Evolutionary conservation across 2,113 vertebrate genomes (phyloP), one percentile per base, ranked within the genome.

Genomic region (Scomber colias): DNA sequence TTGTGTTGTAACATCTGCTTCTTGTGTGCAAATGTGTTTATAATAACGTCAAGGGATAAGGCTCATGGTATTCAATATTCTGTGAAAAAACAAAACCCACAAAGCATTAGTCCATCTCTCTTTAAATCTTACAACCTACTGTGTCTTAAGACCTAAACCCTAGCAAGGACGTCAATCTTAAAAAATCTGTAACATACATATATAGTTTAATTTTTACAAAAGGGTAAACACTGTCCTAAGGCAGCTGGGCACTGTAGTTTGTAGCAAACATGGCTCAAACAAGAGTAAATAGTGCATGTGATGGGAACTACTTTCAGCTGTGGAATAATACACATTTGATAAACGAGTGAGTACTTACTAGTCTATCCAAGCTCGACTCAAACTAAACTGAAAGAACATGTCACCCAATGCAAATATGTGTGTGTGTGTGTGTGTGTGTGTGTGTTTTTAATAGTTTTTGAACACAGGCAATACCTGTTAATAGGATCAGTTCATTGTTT

Each of bases 1-100:
- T 59, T 35, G 27, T 31, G 53, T 21, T 55, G 12, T n/a, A 40
- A 66, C 75, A 82, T 82, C 72, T 66, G 72, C 70, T 11, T 30
- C 27, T 30, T 51, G 48, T 7, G 35, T 40, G 35, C 35, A 9
- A 7, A 40, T 40, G 35, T 70, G 16, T 75, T 27, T 51, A n/a
- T 35, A 15, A 1, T 54, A 4, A 35, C 14, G 15, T 55, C 8
- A 51, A 2, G 77, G 45, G 53, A 53, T 63, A 40, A 4, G 4
- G 11, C 53, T 62, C 27, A 82, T 9, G 2, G 19, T 44, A n/a
- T 65, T 46, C 11, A 51, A 5, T 17, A 16, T 61, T 21, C 65
- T 9, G 3, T 13, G 9, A 62, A 75, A 48, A 31, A 24, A 40
- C n/a, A 27, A 60, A 27, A 77, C 8, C 40, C 13, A 19, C 35